These are phyloP conservation scores for Apodemus sylvaticus DNA, from an alignment of 2,113 vertebrate genomes.

Conservation along the genomic window DNA sequence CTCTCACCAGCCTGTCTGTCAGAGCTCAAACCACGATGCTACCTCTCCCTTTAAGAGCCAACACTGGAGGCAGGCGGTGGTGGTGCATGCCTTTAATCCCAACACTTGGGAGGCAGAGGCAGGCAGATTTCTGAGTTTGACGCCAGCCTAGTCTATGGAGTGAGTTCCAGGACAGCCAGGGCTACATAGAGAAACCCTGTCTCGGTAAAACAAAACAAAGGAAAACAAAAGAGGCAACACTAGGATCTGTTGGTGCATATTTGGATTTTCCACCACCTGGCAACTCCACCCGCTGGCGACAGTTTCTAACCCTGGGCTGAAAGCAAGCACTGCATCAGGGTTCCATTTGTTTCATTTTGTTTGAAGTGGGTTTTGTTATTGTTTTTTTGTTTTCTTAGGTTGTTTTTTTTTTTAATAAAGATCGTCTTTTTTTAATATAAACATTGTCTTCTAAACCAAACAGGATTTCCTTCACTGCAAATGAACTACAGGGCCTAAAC, in stretches of 20 bases:
- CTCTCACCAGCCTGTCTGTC: not conserved
- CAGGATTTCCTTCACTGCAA: not conserved
- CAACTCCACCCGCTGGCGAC: not conserved
- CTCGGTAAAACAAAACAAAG: too few relatives aligned
- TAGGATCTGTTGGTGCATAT: not conserved
- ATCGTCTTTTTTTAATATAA: conserved; percentile 18
- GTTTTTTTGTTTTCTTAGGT: not conserved
- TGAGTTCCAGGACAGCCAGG: too few relatives aligned
- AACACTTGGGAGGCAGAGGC: too few relatives aligned
- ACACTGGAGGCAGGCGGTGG: too few relatives aligned
- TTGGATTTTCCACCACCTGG: not conserved
- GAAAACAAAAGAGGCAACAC: not conserved
- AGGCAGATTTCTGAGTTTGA: too few relatives aligned
- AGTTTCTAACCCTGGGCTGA: not conserved
- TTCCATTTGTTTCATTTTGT: not conserved
- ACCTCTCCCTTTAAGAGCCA: not conserved
- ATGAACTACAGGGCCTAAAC: not conserved
- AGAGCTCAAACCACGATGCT: not conserved
- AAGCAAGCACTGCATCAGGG: not conserved
- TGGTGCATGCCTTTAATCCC: too few relatives aligned
- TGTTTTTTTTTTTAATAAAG: not conserved
- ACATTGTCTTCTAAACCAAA: not conserved
- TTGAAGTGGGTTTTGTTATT: not conserved
- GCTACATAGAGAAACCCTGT: too few relatives aligned
- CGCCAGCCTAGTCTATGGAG: too few relatives aligned